Conservation (phyloP, 2,888 invertebrate species). For the Chrysolina oricalcia region DNA sequence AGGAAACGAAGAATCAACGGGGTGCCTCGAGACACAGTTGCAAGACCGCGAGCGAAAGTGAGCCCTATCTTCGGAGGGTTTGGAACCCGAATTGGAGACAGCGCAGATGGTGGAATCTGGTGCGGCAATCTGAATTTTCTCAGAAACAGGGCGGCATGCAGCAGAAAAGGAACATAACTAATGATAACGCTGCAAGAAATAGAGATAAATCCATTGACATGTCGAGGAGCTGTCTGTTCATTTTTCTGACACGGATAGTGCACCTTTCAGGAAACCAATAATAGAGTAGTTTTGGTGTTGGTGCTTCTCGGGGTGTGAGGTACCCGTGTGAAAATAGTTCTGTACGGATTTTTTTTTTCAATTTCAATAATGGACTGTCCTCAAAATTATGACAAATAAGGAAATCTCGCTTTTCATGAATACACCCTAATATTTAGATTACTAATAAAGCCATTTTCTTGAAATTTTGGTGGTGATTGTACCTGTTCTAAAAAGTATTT, state of each 20-base stretch:
- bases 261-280: not conserved
- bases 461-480: too few relatives aligned
- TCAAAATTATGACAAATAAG: too few relatives aligned
- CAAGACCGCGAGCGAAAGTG: not conserved
- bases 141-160: slow-evolving; percentile 27
- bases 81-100: not conserved
- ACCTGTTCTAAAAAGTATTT: too few relatives aligned
- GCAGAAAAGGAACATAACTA: slow-evolving; percentile 6
- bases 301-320: not conserved
- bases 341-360: not conserved
- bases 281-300: not conserved
- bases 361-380: too few relatives aligned
- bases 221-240: slow-evolving; percentile 24
- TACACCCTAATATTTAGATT: too few relatives aligned
- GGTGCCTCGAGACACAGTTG: slow-evolving; percentile 20
- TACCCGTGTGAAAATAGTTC: slow-evolving; percentile 11
- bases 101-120: not conserved
- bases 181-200: slow-evolving; percentile 17
- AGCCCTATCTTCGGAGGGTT: not conserved
- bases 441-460: too few relatives aligned
- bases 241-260: slow-evolving; percentile 29
- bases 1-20: slow-evolving; percentile 25
- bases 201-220: slow-evolving; percentile 33
- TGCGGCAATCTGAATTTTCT: slow-evolving; percentile 3
- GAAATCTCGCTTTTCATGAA: too few relatives aligned